phyloP scores from a whole-genome alignment of 2,797 vertebrate species.

The Macropodus opercularis region DNA sequence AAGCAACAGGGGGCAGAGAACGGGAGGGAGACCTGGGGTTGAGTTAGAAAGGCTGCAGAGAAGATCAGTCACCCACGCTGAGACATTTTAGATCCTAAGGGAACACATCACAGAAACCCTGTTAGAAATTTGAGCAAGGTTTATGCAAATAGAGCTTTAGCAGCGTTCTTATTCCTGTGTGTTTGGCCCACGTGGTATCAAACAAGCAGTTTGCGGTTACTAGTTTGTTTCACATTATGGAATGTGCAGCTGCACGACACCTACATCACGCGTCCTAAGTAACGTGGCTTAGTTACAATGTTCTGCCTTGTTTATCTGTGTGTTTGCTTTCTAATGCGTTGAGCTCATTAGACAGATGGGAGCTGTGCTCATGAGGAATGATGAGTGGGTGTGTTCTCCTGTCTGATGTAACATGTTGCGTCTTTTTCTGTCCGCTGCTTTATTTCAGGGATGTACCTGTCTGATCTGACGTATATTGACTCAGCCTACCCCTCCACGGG shows the following conservation, averaged over 20 bases:
- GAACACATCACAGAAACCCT: not conserved
- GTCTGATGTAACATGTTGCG: not conserved
- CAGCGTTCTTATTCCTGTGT: slow-evolving; percentile 8
- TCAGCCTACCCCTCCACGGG: slow-evolving; percentile 98
- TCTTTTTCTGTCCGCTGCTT: slow-evolving; percentile 18
- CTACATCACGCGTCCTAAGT: slow-evolving; percentile 27
- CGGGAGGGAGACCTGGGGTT: not conserved
- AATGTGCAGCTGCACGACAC: slow-evolving; percentile 36
- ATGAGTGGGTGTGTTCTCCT: not conserved
- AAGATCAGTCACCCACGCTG: slow-evolving; percentile 26
- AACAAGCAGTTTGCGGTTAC: slow-evolving; percentile 18
- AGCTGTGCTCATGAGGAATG: slow-evolving; percentile 22
- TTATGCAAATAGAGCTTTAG: slow-evolving; percentile 13
- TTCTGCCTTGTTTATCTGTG: slow-evolving; percentile 29
- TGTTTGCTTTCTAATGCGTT: slow-evolving; percentile 50
- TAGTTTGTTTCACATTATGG: slow-evolving; percentile 29
- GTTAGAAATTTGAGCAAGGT: slow-evolving; percentile 23
- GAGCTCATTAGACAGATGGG: slow-evolving; percentile 45
- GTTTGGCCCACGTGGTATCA: slow-evolving; percentile 7
- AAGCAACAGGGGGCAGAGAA: not conserved
- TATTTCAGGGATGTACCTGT: slow-evolving; percentile 94
- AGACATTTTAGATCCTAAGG: slow-evolving; percentile 10
- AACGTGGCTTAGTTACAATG: slow-evolving; percentile 14
- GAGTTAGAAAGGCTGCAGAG: slow-evolving; percentile 23
- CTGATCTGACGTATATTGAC: slow-evolving; percentile 97